A percentile compares a stretch with the other conserved stretches of the same genome.
Evolutionary conservation across 2,888 invertebrate species (phyloP).

Genomic region (Chaetogeoica ovagalla): DNA sequence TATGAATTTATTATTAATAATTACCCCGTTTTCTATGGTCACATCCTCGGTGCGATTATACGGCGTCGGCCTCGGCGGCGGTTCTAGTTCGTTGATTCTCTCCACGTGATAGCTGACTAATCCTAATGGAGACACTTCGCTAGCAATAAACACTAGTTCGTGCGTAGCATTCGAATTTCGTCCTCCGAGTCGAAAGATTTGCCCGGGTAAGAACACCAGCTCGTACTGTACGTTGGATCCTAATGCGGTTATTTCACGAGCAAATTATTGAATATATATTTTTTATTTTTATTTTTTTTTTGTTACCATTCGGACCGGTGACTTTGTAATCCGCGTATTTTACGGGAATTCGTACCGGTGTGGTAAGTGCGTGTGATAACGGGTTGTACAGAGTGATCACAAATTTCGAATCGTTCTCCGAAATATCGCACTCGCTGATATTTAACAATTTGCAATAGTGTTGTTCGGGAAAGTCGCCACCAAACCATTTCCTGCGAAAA

Average conservation of each 20-base stretch:
- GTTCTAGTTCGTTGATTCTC: constrained; percentile 17
- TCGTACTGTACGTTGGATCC: constrained; percentile 56
- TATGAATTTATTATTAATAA: not conserved
- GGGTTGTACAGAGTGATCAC: constrained; percentile 83
- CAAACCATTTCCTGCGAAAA: constrained; percentile 50
- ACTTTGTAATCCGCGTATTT: constrained; percentile 53
- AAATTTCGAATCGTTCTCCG: constrained; percentile 68
- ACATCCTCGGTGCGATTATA: constrained; percentile 51
- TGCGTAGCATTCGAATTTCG: constrained; percentile 58
- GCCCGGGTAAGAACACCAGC: constrained; percentile 59
- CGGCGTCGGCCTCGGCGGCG: constrained; percentile 19
- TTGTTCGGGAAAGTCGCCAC: constrained; percentile 54
- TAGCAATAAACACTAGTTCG: constrained; percentile 60
- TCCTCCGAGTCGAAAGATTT: constrained; percentile 59
- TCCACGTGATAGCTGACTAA: constrained; percentile 56
- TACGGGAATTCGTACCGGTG: constrained; percentile 53
- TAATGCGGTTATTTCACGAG: constrained; percentile 40
- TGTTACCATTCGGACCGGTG: constrained; percentile 54
- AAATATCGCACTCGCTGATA: constrained; percentile 73
- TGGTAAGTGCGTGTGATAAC: constrained; percentile 58
- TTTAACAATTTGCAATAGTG: constrained; percentile 69
- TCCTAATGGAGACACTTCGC: constrained; percentile 58
- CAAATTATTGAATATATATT: too few relatives aligned
- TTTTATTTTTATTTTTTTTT: too few relatives aligned
- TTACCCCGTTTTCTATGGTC: constrained; percentile 55